Evolutionary conservation across 2,888 invertebrate species (phyloP), one percentile per base, ranked within the genome.

Genomic region (Gordius sp.): DNA sequence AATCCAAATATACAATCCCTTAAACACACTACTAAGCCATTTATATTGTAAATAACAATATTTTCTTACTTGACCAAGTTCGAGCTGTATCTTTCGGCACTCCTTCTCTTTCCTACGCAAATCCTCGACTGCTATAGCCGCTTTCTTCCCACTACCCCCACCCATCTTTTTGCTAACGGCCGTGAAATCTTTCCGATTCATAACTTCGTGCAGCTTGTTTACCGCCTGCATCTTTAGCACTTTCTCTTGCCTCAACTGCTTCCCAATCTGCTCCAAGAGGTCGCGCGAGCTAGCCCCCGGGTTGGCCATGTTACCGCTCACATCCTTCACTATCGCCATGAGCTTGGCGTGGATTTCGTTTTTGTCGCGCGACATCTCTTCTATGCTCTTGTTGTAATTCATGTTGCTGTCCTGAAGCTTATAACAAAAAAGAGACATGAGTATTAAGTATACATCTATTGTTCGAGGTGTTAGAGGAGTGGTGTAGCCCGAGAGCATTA

Each of bases 201-300:
- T 82, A 60, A 93, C 82, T 72, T 93, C 89, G 2, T 89, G 86
- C 61, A 97, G 75, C 68, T 93, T 97, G 71, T 89, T 86, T 61
- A 93, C 86, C 56, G 91, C 91, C 72, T 87, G 82, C 68, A 81
- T 80, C 68, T 84, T 85, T 65, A 85, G 75, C 25, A 58, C 28
- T 47, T 59, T 59, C 59, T 54, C 55, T 23, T 54, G 55, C 28
- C 27, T 54, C 27, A 54, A 23, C 27, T 54, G 55, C 20, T 47
- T 47, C 20, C 47, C 47, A 47, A 47, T 47, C 23, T 47, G 47
- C 4, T 47, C 47, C 4, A 47, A 23, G 4, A 47, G 23, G 4
- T 47, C 47, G 4, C 47, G 8, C n/a, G 47, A 4, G 4, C n/a
- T 47, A 20, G 47, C 47, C 4, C n/a, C 8, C n/a, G 47, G 47